phyloP scores from a whole-genome alignment of 2,113 vertebrate genomes.

The Limanda limanda region DNA sequence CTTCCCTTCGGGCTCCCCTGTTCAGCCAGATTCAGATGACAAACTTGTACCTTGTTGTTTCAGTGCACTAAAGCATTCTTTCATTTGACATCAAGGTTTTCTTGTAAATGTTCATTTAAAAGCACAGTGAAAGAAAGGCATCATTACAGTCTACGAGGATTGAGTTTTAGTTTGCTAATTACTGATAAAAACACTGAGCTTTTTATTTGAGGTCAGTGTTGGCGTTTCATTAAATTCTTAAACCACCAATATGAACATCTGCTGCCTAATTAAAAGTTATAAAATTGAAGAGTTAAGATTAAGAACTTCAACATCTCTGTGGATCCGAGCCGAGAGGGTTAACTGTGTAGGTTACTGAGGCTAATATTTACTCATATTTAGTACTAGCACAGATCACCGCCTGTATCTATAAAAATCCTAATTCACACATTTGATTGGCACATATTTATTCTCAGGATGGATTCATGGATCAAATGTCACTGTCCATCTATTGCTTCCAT shows the following conservation, averaged over 20 bases:
- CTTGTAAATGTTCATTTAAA: not conserved
- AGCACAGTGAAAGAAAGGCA: not conserved
- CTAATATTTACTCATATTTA: not conserved
- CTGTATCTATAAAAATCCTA: not conserved
- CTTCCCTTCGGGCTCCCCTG: not conserved
- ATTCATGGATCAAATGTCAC: constrained; percentile 30
- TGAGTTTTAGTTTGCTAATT: not conserved
- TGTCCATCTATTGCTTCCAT: constrained; percentile 12
- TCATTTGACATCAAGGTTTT: too few relatives aligned
- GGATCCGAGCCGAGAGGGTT: not conserved
- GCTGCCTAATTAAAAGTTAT: not conserved
- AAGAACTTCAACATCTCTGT: not conserved
- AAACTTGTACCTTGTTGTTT: constrained; percentile 17
- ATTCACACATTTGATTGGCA: not conserved
- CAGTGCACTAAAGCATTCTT: not conserved
- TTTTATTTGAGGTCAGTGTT: too few relatives aligned
- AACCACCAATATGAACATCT: too few relatives aligned
- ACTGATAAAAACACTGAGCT: too few relatives aligned
- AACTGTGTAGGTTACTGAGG: not conserved
- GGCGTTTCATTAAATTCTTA: too few relatives aligned
- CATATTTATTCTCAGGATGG: not conserved
- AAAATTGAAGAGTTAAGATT: not conserved
- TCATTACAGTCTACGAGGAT: not conserved
- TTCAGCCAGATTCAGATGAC: constrained; percentile 40
- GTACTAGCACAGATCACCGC: too few relatives aligned